These are phyloP conservation scores for Barbus barbus DNA, from an alignment of 2,113 vertebrate species.

Conservation along the genomic window DNA sequence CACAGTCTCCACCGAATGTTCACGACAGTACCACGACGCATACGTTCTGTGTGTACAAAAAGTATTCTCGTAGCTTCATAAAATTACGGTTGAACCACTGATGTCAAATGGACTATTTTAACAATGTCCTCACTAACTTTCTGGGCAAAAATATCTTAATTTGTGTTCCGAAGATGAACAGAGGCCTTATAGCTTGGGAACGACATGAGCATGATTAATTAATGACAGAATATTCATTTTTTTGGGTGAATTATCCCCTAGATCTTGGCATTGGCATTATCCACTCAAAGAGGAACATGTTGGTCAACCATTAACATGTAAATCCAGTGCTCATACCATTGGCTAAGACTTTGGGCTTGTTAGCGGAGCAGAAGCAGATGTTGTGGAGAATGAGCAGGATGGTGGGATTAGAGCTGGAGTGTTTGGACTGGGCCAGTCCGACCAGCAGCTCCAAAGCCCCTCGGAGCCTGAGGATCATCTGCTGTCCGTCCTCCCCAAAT, in stretches of 20 bases:
- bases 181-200: not conserved
- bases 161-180: not conserved
- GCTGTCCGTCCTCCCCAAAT: constrained; percentile 87
- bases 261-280: not conserved
- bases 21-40: too few species aligned
- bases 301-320: not conserved
- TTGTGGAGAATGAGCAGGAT: constrained; percentile 86
- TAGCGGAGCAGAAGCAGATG: constrained; percentile 81
- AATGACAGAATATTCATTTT: not conserved
- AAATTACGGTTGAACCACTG: too few species aligned
- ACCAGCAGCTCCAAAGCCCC: constrained; percentile 85
- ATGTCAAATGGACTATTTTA: too few species aligned
- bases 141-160: not conserved
- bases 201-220: not conserved
- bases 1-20: not conserved
- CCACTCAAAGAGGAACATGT: not conserved
- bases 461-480: constrained; percentile 84
- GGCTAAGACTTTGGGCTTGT: constrained; percentile 87
- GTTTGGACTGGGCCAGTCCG: constrained; percentile 81
- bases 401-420: constrained; percentile 61
- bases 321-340: constrained; percentile 76
- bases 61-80: too few species aligned
- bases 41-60: too few species aligned
- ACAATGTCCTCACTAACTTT: too few species aligned
- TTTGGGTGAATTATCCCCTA: not conserved